phyloP scores from a whole-genome alignment of 2,888 invertebrate genomes.

The Eueremaeus valkanovi region DNA sequence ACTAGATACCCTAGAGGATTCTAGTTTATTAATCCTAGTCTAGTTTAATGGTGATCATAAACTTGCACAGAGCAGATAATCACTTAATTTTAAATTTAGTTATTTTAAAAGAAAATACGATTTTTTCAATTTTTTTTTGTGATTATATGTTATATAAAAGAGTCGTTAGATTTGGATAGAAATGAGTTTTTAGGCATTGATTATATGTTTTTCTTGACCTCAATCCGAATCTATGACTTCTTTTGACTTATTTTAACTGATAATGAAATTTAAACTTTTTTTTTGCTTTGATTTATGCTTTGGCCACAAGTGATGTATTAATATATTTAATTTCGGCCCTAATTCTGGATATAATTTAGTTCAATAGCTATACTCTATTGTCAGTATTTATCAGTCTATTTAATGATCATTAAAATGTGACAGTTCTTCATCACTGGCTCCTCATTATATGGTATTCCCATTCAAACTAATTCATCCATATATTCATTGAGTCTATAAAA shows the following conservation, averaged over 20 bases:
- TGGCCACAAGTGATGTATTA: neutral
- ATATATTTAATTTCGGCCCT: too few relatives aligned
- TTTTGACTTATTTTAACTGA: conserved; percentile 1
- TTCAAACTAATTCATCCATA: conserved; percentile 7
- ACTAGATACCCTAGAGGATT: too few relatives aligned
- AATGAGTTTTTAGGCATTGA: neutral
- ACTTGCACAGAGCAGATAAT: too few relatives aligned
- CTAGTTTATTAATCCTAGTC: too few relatives aligned
- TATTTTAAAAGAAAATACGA: neutral
- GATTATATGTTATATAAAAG: neutral
- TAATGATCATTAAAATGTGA: neutral
- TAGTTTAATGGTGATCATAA: too few relatives aligned
- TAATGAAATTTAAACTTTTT: neutral
- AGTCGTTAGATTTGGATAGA: neutral
- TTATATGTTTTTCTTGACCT: conserved; percentile 6
- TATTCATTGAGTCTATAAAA: neutral
- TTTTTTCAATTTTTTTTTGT: neutral
- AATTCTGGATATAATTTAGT: too few relatives aligned
- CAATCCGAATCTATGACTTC: neutral
- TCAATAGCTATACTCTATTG: neutral
- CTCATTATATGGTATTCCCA: neutral
- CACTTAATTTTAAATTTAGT: neutral
- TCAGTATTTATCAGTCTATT: neutral
- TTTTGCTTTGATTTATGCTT: neutral
- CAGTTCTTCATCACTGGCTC: conserved; percentile 4